Conservation (phyloP, 1,140 invertebrate genomes). For the Diorhabda carinulata region DNA sequence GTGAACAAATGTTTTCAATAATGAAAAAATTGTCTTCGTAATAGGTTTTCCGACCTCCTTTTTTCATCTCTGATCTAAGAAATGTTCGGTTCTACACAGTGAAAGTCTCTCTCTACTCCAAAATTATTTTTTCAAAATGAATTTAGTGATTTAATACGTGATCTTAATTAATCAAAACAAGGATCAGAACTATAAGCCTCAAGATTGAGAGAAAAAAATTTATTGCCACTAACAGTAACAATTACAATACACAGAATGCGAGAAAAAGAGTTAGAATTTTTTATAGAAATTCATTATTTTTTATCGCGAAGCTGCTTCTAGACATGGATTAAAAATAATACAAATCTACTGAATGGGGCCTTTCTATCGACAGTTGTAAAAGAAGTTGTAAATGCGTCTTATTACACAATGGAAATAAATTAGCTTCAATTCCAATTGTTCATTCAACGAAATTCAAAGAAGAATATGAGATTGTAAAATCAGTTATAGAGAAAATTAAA, state of each 20-base stretch:
- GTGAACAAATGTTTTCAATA: too few species aligned
- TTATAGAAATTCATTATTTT: slow-evolving; percentile 4
- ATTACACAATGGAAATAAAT: slow-evolving; percentile 33
- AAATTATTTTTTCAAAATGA: too few species aligned
- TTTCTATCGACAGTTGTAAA: slow-evolving; percentile 42
- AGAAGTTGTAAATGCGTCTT: slow-evolving; percentile 42
- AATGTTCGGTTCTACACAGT: too few species aligned
- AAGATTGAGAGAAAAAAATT: neutral
- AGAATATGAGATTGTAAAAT: slow-evolving; percentile 42
- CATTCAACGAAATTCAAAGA: slow-evolving; percentile 20
- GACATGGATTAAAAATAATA: too few species aligned
- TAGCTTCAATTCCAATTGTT: too few species aligned
- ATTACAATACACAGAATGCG: slow-evolving; percentile 11
- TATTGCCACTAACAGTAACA: slow-evolving; percentile 6
- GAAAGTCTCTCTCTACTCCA: too few species aligned
- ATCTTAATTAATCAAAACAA: slow-evolving; percentile 10
- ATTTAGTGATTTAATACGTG: too few species aligned
- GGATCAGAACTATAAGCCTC: neutral
- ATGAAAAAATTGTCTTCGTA: too few species aligned
- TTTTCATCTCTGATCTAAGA: too few species aligned
- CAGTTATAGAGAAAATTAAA: slow-evolving; percentile 35
- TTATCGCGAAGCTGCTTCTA: neutral
- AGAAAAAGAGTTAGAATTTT: neutral
- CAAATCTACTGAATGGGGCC: neutral
- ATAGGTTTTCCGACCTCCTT: too few species aligned